phyloP scores from a whole-genome alignment of 2,888 invertebrate genomes.

The Autographa pulchrina region DNA sequence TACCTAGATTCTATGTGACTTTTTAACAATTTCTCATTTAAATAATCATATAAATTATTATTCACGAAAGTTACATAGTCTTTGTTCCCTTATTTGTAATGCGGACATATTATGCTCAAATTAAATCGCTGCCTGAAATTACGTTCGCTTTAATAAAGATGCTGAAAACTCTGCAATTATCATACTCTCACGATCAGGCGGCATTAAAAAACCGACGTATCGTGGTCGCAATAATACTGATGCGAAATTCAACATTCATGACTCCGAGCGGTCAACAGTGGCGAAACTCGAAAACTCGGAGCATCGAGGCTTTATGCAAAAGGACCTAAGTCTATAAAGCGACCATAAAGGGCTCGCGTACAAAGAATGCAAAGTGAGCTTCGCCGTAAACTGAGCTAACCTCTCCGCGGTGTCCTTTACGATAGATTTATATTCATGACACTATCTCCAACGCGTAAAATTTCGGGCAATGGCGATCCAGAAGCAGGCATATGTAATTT shows the following conservation, averaged over 20 bases:
- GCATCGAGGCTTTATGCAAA: conserved; percentile 84
- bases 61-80: not conserved
- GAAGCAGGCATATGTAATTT: conserved; percentile 89
- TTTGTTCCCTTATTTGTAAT: not conserved
- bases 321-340: conserved; percentile 86
- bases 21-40: not conserved
- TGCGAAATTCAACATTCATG: conserved; percentile 60
- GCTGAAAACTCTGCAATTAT: conserved; percentile 18
- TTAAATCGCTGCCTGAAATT: conserved; percentile 3
- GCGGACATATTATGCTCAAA: not conserved
- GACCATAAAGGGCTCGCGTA: conserved; percentile 84
- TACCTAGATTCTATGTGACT: too few relatives aligned
- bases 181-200: conserved; percentile 14
- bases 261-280: conserved; percentile 50
- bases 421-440: conserved; percentile 90
- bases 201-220: conserved; percentile 25
- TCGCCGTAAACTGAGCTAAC: conserved; percentile 82
- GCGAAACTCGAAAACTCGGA: conserved; percentile 60
- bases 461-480: conserved; percentile 88
- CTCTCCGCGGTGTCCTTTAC: conserved; percentile 86
- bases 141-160: conserved; percentile 16
- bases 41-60: too few relatives aligned
- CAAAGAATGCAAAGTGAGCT: conserved; percentile 89
- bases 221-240: conserved; percentile 47
- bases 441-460: conserved; percentile 88